Evolutionary conservation across 2,797 vertebrate species (phyloP), one percentile per base, ranked within the genome.

Genomic region (Phylloscopus collybita): DNA sequence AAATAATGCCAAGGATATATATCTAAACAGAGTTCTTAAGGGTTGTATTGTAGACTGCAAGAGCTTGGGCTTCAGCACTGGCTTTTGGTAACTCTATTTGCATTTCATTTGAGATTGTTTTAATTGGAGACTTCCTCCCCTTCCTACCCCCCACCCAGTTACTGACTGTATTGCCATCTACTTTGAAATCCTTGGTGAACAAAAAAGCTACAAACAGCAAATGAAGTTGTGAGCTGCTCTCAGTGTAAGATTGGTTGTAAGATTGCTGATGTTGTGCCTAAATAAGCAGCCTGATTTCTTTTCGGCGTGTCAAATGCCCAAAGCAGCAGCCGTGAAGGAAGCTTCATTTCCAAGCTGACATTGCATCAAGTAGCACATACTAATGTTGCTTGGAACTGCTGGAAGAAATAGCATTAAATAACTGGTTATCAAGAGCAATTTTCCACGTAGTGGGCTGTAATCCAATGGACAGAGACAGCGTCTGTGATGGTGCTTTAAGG

Each of bases 321-420:
- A 57, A 85, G 27, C 40, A 92, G n/a, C 27, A 89, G 32, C 67
- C 45, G 66, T 61, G n/a, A 71, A 80, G 83, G 45, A 87, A 73
- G 25, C 50, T 80, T 38, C 38, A 38, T 90, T 91, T 94, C 82
- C 42, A 79, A 79, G 47, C 30, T 8, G 7, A 51, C 23, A 14
- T 44, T 54, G 51, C 47, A 32, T 64, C 29, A 84, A 45, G 38
- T 49, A 70, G 30, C 50, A 59, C 13, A 4, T 51, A 13, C 3
- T 57, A 40, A 65, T 11, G 23, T 69, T 80, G 7, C 34, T 56
- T 88, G 66, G 86, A 83, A 44, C 22, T 72, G 14, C 72, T 95
- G 30, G 36, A 83, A 84, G 75, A 80, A 74, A 74, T 59, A 72
- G 38, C 80, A 75, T 51, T 67, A 75, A 94, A 78, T 79, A 80